A percentile compares a stretch with the other conserved stretches of the same genome.
Conservation (phyloP, 2,113 vertebrate genomes). For the Abramis brama region DNA sequence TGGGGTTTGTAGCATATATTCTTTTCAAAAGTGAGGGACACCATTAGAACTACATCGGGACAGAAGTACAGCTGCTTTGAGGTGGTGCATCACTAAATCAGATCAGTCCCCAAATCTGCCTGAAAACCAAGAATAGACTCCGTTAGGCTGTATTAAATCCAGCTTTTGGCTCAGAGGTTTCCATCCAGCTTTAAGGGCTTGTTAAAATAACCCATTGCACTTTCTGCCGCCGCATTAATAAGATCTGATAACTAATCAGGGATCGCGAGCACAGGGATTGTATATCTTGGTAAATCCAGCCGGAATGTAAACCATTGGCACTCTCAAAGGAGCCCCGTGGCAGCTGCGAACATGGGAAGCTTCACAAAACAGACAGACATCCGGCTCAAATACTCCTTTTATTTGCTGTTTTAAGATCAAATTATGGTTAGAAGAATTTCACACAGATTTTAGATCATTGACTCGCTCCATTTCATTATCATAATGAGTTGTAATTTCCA, state of each 20-base stretch:
- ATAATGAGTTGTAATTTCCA: conserved; percentile 67
- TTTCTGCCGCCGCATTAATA: conserved; percentile 62
- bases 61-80: background rate
- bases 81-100: conserved; percentile 41
- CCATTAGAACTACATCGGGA: conserved; percentile 5
- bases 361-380: conserved; percentile 52
- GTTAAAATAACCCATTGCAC: conserved; percentile 60
- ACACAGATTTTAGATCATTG: conserved; percentile 72
- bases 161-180: conserved; percentile 37
- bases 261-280: conserved; percentile 69
- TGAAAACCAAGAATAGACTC: conserved; percentile 44
- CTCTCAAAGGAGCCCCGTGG: conserved; percentile 62
- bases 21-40: background rate
- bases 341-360: conserved; percentile 74
- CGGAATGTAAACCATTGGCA: conserved; percentile 75
- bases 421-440: conserved; percentile 78
- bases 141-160: conserved; percentile 46
- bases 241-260: conserved; percentile 71
- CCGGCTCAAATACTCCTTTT: conserved; percentile 52
- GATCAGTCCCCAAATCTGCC: conserved; percentile 31
- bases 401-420: conserved; percentile 82
- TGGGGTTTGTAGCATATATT: background rate
- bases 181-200: conserved; percentile 57
- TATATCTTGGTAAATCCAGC: conserved; percentile 76
- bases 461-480: conserved; percentile 75